A percentile compares a stretch with the other conserved stretches of the same genome.
Conservation (phyloP, 2,797 vertebrate species). For the Cygnus olor region DNA sequence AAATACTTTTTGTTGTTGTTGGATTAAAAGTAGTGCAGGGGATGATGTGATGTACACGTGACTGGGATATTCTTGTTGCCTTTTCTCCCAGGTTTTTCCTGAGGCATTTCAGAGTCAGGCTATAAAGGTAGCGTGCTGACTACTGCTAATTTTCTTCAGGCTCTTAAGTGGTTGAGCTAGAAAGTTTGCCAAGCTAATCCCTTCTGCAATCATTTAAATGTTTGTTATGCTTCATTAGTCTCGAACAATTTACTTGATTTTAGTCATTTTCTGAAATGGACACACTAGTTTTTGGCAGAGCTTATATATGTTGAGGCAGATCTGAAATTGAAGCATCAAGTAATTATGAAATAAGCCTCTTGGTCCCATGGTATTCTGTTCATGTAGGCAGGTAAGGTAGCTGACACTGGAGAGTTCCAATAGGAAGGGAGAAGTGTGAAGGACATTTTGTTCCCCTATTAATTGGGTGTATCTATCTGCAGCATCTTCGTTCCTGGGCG, state of each 20-base stretch:
- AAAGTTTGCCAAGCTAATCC: neutral
- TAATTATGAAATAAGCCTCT: neutral
- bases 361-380: neutral
- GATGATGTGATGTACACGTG: neutral
- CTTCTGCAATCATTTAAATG: neutral
- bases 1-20: neutral
- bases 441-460: neutral
- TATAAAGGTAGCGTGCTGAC: neutral
- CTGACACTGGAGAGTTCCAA: neutral
- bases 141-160: neutral
- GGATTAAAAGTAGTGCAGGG: no score
- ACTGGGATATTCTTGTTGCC: neutral
- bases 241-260: neutral
- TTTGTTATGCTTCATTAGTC: neutral
- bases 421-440: neutral
- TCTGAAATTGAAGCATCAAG: neutral
- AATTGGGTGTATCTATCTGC: neutral
- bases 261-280: neutral
- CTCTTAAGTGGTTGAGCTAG: neutral
- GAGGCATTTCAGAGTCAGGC: neutral
- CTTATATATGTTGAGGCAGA: neutral
- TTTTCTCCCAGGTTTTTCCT: neutral
- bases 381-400: fast-evolving
- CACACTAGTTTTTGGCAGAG: neutral
- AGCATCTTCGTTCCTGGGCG: neutral